These are phyloP conservation scores for Diuraphis noxia DNA, from an alignment of 1,140 invertebrate species.

Conservation along the genomic window DNA sequence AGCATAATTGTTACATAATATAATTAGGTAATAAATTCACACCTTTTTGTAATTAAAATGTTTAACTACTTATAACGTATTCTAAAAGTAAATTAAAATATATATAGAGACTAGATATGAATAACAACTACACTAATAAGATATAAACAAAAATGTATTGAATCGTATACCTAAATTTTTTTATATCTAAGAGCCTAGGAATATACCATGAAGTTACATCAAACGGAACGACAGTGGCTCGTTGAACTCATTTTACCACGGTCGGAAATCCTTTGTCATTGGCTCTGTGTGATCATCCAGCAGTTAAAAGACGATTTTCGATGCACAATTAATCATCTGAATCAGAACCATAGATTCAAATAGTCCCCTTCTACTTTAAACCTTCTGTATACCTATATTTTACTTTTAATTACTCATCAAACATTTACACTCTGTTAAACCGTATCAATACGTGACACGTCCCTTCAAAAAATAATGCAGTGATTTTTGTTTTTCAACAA, in stretches of 20 bases:
- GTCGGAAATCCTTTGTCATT: constrained; percentile 40
- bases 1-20: not conserved
- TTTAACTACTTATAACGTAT: not conserved
- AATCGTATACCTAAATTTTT: not conserved
- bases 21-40: not conserved
- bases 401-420: constrained; percentile 32
- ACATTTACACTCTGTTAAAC: constrained; percentile 46
- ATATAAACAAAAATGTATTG: not conserved
- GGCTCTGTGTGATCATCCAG: not conserved
- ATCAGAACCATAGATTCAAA: constrained; percentile 20
- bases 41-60: not conserved
- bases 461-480: not conserved
- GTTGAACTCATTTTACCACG: constrained; percentile 43
- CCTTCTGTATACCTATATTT: not conserved
- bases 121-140: not conserved
- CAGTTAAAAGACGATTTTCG: constrained; percentile 46
- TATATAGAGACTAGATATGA: not conserved
- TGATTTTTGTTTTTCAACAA: not conserved
- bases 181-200: not conserved
- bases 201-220: not conserved
- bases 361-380: not conserved
- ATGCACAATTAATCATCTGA: constrained; percentile 51
- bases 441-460: constrained; percentile 32
- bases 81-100: not conserved
- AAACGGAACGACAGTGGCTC: constrained; percentile 38